Evolutionary conservation across 2,888 invertebrate species (phyloP).

Genomic region (Sminthurides aquaticus): DNA sequence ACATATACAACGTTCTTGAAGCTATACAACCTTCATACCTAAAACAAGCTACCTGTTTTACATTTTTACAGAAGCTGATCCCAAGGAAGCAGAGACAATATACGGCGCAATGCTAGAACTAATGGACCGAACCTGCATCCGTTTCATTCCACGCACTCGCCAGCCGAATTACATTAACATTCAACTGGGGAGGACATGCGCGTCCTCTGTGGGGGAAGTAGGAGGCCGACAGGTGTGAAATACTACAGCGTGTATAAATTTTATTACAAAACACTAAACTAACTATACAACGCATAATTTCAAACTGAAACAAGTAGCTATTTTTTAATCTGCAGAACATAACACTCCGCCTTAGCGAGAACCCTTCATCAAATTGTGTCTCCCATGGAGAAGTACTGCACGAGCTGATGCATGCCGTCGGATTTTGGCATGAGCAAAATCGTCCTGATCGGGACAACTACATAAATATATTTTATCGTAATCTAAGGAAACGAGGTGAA

Average conservation of each 20-base stretch:
- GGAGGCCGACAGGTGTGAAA: not conserved
- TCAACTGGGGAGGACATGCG: not conserved
- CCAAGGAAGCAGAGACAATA: not conserved
- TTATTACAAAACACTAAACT: too few species aligned
- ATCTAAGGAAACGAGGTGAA: not conserved
- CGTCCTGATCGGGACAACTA: not conserved
- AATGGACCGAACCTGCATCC: not conserved
- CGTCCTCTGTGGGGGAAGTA: not conserved
- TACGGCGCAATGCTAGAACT: not conserved
- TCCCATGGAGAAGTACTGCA: constrained; percentile 1
- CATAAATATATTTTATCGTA: not conserved
- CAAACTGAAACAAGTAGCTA: too few species aligned
- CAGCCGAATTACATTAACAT: not conserved
- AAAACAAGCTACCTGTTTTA: too few species aligned
- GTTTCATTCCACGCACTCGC: not conserved
- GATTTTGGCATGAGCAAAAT: constrained; percentile 4
- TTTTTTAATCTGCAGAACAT: too few species aligned
- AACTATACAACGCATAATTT: too few species aligned
- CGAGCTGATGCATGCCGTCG: not conserved
- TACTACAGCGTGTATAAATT: too few species aligned
- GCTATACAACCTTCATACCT: too few species aligned
- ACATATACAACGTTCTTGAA: too few species aligned
- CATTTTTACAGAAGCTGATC: not conserved
- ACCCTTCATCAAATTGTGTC: not conserved
- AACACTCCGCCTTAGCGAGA: not conserved